Evolutionary conservation across 2,113 vertebrate species (phyloP).

Genomic region (Callaeas wilsoni): DNA sequence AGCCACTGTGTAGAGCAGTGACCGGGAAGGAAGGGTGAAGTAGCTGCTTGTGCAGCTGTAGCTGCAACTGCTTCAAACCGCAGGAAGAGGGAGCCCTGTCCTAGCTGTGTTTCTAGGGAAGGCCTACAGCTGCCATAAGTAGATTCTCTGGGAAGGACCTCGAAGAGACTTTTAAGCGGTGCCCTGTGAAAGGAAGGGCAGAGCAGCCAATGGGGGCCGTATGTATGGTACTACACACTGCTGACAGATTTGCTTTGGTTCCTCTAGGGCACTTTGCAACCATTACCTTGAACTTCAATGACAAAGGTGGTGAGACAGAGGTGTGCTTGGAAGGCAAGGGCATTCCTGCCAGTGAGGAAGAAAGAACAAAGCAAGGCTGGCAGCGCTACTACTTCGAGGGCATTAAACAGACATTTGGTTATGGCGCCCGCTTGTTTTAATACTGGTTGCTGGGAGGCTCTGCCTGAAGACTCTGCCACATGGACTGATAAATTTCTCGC

Average conservation of each 20-base stretch:
- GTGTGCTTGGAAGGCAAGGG: constrained; percentile 82
- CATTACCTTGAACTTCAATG: constrained; percentile 80
- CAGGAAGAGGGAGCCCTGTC: background rate
- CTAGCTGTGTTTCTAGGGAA: background rate
- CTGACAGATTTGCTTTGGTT: constrained; percentile 24
- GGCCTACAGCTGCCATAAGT: background rate
- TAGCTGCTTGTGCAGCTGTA: background rate
- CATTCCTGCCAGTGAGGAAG: constrained; percentile 83
- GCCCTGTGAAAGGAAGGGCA: background rate
- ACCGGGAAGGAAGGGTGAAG: background rate
- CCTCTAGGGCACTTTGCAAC: constrained; percentile 83
- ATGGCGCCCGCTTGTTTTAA: constrained; percentile 87
- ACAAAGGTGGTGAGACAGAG: constrained; percentile 82
- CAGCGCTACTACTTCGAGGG: constrained; percentile 89
- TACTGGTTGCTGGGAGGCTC: background rate
- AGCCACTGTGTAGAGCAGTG: background rate
- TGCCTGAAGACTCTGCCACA: constrained; percentile 46
- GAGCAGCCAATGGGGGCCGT: background rate
- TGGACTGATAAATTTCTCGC: constrained; percentile 66
- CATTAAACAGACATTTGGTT: constrained; percentile 95
- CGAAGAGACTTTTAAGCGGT: background rate
- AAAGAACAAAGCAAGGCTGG: constrained; percentile 89
- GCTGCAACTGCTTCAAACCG: background rate
- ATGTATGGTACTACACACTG: background rate
- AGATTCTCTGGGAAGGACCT: background rate